Percentiles rank a stretch among this genome's conserved stretches.
These are phyloP conservation scores for Lycaon pictus DNA, from an alignment of 2,113 vertebrate genomes.

Conservation along the genomic window DNA sequence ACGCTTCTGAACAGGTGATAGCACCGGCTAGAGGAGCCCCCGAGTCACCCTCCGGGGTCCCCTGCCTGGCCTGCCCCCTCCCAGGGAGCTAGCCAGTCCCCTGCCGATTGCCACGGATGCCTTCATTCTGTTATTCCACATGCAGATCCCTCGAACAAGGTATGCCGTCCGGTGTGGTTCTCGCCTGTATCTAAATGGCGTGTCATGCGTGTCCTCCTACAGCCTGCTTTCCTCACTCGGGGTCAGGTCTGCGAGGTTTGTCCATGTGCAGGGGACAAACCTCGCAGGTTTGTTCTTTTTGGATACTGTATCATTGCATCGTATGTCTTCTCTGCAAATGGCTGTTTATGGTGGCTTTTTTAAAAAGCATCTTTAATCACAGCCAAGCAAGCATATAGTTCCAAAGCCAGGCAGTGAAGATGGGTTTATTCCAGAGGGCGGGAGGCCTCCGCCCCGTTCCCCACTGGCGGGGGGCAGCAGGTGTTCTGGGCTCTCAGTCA, in stretches of 20 bases:
- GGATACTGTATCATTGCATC: background rate
- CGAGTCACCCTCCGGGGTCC: fast-evolving
- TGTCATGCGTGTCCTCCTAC: fast-evolving
- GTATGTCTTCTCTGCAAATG: background rate
- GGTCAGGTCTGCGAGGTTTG: background rate
- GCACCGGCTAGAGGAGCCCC: background rate
- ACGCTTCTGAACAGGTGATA: fast-evolving
- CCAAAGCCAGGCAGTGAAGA: too few relatives aligned
- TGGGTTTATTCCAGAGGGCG: too few relatives aligned
- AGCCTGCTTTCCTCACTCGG: background rate
- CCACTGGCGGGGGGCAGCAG: fast-evolving
- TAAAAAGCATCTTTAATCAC: background rate
- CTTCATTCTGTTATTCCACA: fast-evolving
- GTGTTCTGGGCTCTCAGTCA: background rate
- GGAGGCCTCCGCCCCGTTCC: too few relatives aligned
- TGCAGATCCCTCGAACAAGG: background rate
- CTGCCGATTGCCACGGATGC: fast-evolving
- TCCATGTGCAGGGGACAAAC: too few relatives aligned
- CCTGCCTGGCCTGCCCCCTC: background rate
- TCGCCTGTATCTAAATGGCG: background rate
- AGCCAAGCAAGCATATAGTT: background rate
- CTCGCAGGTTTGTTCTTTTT: background rate
- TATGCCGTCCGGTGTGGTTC: background rate
- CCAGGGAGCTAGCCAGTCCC: background rate
- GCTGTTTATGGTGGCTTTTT: background rate